A percentile compares a stretch with the other conserved stretches of the same genome.
These are phyloP conservation scores for Drosophila differens DNA, from an alignment of 2,888 invertebrate species.

Conservation along the genomic window DNA sequence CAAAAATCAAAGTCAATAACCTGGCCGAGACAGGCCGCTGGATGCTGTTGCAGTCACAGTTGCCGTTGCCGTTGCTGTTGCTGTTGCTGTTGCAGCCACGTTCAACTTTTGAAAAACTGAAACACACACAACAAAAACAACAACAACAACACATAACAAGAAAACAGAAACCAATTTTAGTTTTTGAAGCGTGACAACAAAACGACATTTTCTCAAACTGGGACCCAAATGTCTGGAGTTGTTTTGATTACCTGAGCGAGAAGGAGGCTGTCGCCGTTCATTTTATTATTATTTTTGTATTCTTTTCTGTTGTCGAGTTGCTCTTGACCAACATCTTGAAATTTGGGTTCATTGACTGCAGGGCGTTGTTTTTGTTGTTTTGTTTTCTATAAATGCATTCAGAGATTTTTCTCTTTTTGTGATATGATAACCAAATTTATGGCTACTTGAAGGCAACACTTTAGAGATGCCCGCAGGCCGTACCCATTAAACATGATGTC, in stretches of 20 bases:
- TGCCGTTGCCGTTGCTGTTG: conserved; percentile 15
- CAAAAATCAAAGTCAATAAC: conserved; percentile 68
- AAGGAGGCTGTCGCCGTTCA: conserved; percentile 22
- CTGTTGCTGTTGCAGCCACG: conserved; percentile 17
- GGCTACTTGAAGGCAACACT: conserved; percentile 60
- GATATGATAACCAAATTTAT: conserved; percentile 66
- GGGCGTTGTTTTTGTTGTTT: background rate
- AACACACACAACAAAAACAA: conserved; percentile 21
- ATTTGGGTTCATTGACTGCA: conserved; percentile 49
- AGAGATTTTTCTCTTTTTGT: conserved; percentile 10
- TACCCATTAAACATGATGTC: conserved; percentile 39
- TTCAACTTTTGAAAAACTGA: conserved; percentile 14
- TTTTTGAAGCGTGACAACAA: conserved; percentile 75
- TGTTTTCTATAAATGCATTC: conserved; percentile 39
- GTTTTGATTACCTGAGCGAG: conserved; percentile 60
- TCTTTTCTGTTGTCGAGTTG: conserved; percentile 8
- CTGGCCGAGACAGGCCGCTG: conserved; percentile 47
- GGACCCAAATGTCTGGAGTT: conserved; percentile 29
- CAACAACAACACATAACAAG: conserved; percentile 15
- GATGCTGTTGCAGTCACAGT: conserved; percentile 18
- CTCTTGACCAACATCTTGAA: conserved; percentile 38
- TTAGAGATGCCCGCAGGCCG: conserved; percentile 37
- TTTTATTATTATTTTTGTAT: conserved; percentile 5
- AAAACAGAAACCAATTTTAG: conserved; percentile 66
- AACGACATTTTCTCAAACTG: conserved; percentile 62